Evolutionary conservation across 2,797 vertebrate genomes (phyloP), one percentile per base, ranked within the genome.

Genomic region (Synaphobranchus kaupii): DNA sequence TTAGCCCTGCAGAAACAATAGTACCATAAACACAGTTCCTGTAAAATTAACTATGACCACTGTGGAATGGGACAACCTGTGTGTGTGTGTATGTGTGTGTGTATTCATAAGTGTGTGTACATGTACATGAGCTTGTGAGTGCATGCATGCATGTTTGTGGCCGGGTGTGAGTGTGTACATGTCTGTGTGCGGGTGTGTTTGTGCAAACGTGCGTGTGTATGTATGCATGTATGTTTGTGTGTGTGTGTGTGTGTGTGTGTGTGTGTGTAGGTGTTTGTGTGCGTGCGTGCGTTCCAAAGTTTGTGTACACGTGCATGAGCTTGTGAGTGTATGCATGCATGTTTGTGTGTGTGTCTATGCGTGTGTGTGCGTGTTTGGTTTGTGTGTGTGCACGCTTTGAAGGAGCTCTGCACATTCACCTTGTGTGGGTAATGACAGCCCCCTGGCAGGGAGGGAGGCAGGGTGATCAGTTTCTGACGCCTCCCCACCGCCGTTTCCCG

Each of bases 381-480:
- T 47, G 39, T 66, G 39, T 85, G 31, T 48, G 58, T 48, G 28
- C 12, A 5, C 1, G 31, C 71, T 39, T 48, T n/a, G 28, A 63
- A 28, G 54, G 20, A 13, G 25, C 58, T 31, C 44, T 76, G 71
- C 54, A 80, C 56, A 20, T 84, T 13, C 20, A 50, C 66, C 76
- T 76, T 47, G 71, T 9, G 44, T 13, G 20, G 52, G 85, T 17
- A 83, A 82, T 34, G 39, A 50, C 63, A 39, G 9, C 68, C 78
- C 81, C 44, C 34, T 78, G 82, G 73, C 83, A 81, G 85, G 56
- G 47, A 66, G 83, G 22, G 44, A 50, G 17, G 58, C 63, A 50
- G 60, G 73, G 84, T 76, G 88, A 85, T 63, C 60, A 76, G 63
- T 89, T 73, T 86, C 66, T 84, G 84, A 80, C 50, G 58, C 13